Evolutionary conservation across 64 coral and sea anemone species (phyloP), one percentile per base, ranked within the genome.

Genomic region (Montipora cactus): DNA sequence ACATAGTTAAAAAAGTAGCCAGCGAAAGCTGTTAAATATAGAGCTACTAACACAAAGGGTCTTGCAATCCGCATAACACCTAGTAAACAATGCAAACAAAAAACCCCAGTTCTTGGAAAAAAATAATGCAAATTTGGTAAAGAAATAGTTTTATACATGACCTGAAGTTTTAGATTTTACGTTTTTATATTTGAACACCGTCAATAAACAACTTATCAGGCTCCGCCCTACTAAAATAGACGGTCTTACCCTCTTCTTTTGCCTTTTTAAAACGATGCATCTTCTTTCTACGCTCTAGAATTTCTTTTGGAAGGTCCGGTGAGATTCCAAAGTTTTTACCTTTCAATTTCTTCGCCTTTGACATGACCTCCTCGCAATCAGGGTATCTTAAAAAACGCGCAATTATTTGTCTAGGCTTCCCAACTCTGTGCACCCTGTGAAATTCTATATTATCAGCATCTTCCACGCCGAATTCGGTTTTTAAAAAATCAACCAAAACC

Each of bases 131-230:
- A 15, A 78, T 78, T 78, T 78, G 46, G 47, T 48, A 49, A 19
- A 14, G 15, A 78, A 49, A 50, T 0, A 78, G 3, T 7, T 78
- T 78, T 49, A 45, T 49, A 78, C 46, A 78, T 78, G 76, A 47
- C 76, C 11, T 49, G 18, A 78, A 49, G 44, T 55, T 55, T 49
- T 48, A 47, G 44, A 13, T 78, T 49, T 48, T 15, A 78, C 6
- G 19, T 46, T 37, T 76, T 45, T 78, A 78, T 49, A 78, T 19
- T 78, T 78, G 76, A 78, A 78, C 46, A 49, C 76, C 45, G 76
- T 50, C 45, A 23, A 89, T 89, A 57, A 77, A 88, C 58, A 90
- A 76, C 67, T 91, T 91, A 52, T 91, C 78, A 44, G 89, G 89
- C 20, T 91, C 78, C 72, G 78, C 47, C 67, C 89, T 67, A 79